A percentile compares a stretch with the other conserved stretches of the same genome.
phyloP scores from a whole-genome alignment of 1,140 invertebrate genomes.

The Drosophila insularis region DNA sequence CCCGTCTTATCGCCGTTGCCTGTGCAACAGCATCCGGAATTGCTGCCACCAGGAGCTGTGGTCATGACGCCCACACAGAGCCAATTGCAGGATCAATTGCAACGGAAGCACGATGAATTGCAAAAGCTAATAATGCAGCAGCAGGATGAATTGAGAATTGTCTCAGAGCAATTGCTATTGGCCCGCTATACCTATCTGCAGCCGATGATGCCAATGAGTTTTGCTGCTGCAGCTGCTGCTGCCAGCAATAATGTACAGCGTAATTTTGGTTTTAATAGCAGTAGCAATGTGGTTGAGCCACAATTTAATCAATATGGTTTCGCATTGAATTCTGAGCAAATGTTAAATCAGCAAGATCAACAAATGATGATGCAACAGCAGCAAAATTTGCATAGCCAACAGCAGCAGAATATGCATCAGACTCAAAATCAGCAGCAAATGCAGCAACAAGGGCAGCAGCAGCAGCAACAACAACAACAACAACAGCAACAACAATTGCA shows the following conservation, averaged over 20 bases:
- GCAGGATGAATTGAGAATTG: conserved; percentile 91
- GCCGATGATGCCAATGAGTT: conserved; percentile 83
- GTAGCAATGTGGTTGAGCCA: conserved; percentile 68
- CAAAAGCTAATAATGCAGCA: conserved; percentile 93
- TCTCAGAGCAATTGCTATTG: conserved; percentile 93
- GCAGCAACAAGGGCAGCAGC: conserved; percentile 39
- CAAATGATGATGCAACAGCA: conserved; percentile 79
- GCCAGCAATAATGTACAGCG: conserved; percentile 43
- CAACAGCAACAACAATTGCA: conserved; percentile 47
- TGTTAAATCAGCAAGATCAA: conserved; percentile 70
- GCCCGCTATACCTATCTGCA: conserved; percentile 90
- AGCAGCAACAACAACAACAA: conserved; percentile 39
- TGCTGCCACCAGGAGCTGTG: conserved; percentile 60
- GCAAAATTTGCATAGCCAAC: conserved; percentile 67
- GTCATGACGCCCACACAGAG: conserved; percentile 86
- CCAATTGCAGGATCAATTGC: conserved; percentile 89
- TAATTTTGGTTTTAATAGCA: conserved; percentile 56
- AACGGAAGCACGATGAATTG: conserved; percentile 92
- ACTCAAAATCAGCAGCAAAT: conserved; percentile 36
- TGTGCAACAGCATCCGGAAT: conserved; percentile 57
- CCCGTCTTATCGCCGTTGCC: conserved; percentile 81
- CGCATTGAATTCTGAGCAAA: conserved; percentile 67
- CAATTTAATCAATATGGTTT: conserved; percentile 80
- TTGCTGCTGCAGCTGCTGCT: conserved; percentile 33
- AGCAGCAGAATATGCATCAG: conserved; percentile 66